These are phyloP conservation scores for Eupeodes luniger DNA, from an alignment of 2,888 invertebrate genomes.

Conservation along the genomic window DNA sequence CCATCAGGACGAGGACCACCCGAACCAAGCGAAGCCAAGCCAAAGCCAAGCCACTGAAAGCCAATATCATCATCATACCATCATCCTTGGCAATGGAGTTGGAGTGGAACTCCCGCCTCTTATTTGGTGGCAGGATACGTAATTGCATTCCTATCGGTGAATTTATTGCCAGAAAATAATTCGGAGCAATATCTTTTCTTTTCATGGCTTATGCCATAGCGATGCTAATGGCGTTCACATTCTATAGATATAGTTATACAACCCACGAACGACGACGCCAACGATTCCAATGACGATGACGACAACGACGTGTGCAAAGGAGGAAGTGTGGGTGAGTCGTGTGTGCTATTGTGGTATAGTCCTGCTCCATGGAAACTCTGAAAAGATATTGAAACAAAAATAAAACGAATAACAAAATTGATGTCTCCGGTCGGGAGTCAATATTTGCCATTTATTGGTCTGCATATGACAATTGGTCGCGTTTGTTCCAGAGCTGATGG, in stretches of 20 bases:
- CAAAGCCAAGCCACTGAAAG: constrained; percentile 14
- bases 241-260: not conserved
- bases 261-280: no score
- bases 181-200: constrained; percentile 73
- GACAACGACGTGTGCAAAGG: not conserved
- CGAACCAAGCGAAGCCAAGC: no score
- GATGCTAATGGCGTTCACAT: constrained; percentile 45
- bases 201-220: constrained; percentile 57
- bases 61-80: constrained; percentile 41
- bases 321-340: not conserved
- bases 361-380: not conserved
- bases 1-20: no score
- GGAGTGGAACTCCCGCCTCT: constrained; percentile 64
- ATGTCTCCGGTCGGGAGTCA: constrained; percentile 73
- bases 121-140: constrained; percentile 70
- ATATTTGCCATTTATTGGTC: constrained; percentile 76
- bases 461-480: constrained; percentile 72
- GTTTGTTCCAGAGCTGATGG: constrained; percentile 59
- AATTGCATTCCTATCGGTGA: constrained; percentile 75
- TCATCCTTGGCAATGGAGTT: constrained; percentile 58
- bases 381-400: constrained; percentile 3
- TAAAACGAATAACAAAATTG: constrained; percentile 56
- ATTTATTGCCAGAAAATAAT: constrained; percentile 76
- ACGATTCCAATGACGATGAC: no score
- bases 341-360: not conserved